A percentile compares a stretch with the other conserved stretches of the same genome.
phyloP scores from a whole-genome alignment of 2,797 vertebrate species.

The Ctenopoma multispine region DNA sequence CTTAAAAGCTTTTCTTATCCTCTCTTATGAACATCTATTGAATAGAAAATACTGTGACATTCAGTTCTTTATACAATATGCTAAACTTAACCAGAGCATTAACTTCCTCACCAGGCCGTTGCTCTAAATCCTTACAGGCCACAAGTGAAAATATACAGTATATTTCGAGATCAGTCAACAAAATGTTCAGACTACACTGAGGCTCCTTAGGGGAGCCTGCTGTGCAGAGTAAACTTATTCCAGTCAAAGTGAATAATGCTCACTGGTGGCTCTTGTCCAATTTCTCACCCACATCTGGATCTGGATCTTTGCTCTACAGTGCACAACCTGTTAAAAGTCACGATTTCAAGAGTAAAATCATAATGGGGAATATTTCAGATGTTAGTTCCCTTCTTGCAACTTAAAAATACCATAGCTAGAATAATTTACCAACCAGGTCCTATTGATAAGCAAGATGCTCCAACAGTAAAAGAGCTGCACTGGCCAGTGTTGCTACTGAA shows the following conservation, averaged over 20 bases:
- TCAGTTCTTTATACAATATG: constrained; percentile 29
- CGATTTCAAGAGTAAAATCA: background rate
- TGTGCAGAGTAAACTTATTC: background rate
- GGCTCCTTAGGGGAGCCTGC: background rate
- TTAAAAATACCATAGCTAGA: background rate
- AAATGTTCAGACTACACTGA: background rate
- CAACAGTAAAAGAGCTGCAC: background rate
- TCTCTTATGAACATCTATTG: too few relatives aligned
- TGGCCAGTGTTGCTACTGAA: constrained; percentile 9
- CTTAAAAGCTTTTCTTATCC: too few relatives aligned
- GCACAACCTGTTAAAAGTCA: too few relatives aligned
- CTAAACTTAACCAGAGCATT: background rate
- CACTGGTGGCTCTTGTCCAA: constrained; percentile 7
- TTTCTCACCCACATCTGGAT: background rate
- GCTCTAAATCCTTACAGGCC: constrained; percentile 5
- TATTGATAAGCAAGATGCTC: background rate
- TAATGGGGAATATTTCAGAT: background rate
- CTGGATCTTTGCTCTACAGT: background rate
- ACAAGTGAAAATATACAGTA: background rate
- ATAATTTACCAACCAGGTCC: background rate
- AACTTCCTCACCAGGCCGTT: constrained; percentile 12
- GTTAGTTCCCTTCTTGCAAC: background rate
- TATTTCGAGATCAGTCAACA: background rate
- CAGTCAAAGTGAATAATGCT: background rate
- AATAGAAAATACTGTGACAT: constrained; percentile 8